These are phyloP conservation scores for Apteryx owenii DNA, from an alignment of 2,113 vertebrate genomes.

Conservation along the genomic window DNA sequence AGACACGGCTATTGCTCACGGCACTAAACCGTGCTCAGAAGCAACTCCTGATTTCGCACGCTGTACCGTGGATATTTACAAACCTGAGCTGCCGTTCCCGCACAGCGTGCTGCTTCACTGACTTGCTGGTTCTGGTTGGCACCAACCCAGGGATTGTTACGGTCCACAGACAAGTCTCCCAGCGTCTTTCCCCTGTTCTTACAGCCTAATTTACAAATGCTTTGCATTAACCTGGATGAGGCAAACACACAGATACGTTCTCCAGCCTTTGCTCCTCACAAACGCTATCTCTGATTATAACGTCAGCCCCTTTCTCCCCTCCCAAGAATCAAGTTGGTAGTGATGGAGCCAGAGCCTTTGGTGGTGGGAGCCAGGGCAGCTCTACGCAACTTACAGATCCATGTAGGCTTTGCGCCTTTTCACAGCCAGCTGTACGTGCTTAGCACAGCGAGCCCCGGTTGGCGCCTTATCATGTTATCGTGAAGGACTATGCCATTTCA, in stretches of 20 bases:
- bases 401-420: not conserved
- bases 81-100: not conserved
- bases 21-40: not conserved
- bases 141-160: not conserved
- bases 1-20: not conserved
- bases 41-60: accelerated
- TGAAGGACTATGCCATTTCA: not conserved
- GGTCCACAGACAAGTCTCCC: accelerated
- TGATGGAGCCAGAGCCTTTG: not conserved
- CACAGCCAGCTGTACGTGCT: not conserved
- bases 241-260: not conserved
- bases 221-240: not conserved
- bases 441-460: not conserved
- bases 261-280: not conserved
- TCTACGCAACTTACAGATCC: not conserved
- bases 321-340: accelerated
- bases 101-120: not conserved
- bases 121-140: not conserved
- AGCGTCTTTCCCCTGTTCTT: not conserved
- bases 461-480: accelerated
- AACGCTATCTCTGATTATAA: not conserved
- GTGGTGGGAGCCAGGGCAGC: not conserved
- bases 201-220: not conserved
- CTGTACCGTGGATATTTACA: not conserved
- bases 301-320: not conserved